These are phyloP conservation scores for Chironomus tentans DNA, from an alignment of 2,888 invertebrate genomes.

Conservation along the genomic window DNA sequence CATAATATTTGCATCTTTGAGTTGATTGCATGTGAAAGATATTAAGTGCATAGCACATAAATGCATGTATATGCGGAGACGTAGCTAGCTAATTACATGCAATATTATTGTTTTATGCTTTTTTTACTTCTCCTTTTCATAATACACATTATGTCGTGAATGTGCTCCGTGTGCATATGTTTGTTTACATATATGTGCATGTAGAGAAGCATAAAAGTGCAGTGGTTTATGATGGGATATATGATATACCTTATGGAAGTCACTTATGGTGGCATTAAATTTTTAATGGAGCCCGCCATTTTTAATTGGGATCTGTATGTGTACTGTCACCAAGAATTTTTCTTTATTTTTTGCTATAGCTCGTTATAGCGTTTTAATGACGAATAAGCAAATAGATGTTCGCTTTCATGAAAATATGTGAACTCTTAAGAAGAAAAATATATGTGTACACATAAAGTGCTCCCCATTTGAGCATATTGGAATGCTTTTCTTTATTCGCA, in stretches of 20 bases:
- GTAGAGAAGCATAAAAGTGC: neutral
- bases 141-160: neutral
- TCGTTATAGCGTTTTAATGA: neutral
- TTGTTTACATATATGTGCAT: neutral
- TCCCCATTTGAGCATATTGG: no score
- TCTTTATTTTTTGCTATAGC: neutral
- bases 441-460: no score
- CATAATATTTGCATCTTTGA: constrained; percentile 12
- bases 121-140: neutral
- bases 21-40: constrained; percentile 10
- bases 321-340: constrained; percentile 1
- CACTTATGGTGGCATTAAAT: neutral
- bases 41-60: neutral
- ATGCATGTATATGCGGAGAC: neutral
- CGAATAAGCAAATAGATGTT: constrained; percentile 4
- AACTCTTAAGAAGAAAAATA: no score
- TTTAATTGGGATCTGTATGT: constrained; percentile 12
- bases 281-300: constrained; percentile 17
- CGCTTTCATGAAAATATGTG: neutral
- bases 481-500: no score
- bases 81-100: constrained; percentile 19
- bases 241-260: constrained; percentile 11
- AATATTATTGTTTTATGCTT: neutral
- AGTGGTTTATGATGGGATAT: constrained; percentile 11
- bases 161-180: neutral